A percentile compares a stretch with the other conserved stretches of the same genome.
phyloP scores from a whole-genome alignment of 2,797 vertebrate genomes.

The Acrossocheilus wenchowensis region DNA sequence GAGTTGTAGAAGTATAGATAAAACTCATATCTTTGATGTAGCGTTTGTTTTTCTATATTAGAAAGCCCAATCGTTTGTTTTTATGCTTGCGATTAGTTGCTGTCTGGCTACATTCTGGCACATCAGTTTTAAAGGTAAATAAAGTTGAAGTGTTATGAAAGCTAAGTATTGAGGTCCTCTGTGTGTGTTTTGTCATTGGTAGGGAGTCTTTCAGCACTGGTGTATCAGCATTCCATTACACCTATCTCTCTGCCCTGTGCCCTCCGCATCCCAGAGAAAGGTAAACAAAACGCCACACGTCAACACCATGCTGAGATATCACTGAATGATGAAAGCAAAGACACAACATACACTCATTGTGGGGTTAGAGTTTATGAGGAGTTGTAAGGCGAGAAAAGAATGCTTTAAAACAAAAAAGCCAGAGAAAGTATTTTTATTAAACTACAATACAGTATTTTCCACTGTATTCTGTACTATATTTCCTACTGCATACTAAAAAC shows the following conservation, averaged over 20 bases:
- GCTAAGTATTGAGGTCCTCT: background rate
- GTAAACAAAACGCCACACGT: constrained; percentile 66
- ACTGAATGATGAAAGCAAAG: constrained; percentile 4
- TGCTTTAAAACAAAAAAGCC: background rate
- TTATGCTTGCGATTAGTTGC: constrained; percentile 3
- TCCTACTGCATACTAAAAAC: background rate
- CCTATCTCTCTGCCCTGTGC: constrained; percentile 90
- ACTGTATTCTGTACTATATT: background rate
- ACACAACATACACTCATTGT: background rate
- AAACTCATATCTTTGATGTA: background rate
- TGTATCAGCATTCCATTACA: constrained; percentile 92
- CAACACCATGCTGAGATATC: constrained; percentile 15
- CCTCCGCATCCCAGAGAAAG: constrained; percentile 87
- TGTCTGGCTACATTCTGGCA: constrained; percentile 12
- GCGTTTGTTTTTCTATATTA: background rate
- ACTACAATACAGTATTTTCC: background rate
- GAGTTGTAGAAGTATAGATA: background rate
- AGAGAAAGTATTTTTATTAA: background rate
- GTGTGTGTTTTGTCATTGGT: constrained; percentile 39
- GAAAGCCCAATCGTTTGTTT: background rate
- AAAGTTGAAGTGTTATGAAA: constrained; percentile 37
- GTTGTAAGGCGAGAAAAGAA: background rate
- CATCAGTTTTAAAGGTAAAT: constrained; percentile 33
- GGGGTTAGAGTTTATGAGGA: background rate
- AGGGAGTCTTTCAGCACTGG: constrained; percentile 93